Conservation (phyloP, 2,797 vertebrate genomes). For the Anguilla pacifica region DNA sequence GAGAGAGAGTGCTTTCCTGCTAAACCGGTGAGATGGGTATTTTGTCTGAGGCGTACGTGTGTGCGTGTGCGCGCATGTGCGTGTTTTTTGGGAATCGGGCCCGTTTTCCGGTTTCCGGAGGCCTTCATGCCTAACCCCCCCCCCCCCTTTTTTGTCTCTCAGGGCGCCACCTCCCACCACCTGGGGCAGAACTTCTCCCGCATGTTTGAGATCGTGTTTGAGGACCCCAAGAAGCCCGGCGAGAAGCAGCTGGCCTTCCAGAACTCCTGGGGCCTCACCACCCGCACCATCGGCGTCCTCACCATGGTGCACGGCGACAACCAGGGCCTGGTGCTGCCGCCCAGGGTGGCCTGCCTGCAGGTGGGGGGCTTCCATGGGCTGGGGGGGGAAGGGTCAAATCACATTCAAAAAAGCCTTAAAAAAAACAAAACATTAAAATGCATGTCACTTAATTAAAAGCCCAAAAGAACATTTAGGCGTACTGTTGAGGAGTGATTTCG, state of each 20-base stretch:
- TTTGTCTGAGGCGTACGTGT: background rate
- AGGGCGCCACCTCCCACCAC: slow-evolving; percentile 97
- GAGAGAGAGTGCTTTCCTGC: background rate
- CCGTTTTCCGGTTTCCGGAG: too few species aligned
- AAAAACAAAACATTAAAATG: too few species aligned
- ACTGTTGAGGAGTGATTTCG: too few species aligned
- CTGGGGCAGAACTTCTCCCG: slow-evolving; percentile 96
- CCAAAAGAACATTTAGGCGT: too few species aligned
- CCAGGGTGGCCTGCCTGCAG: slow-evolving; percentile 92
- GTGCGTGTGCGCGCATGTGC: background rate
- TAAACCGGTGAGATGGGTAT: background rate
- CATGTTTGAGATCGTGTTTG: slow-evolving; percentile 97
- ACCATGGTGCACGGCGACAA: slow-evolving; percentile 98
- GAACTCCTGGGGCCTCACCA: slow-evolving; percentile 97
- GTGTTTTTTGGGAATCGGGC: too few species aligned
- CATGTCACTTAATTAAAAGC: too few species aligned
- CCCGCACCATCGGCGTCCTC: slow-evolving; percentile 94
- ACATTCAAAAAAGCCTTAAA: too few species aligned
- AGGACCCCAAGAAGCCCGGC: slow-evolving; percentile 91
- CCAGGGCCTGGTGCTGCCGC: slow-evolving; percentile 91
- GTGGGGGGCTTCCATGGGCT: slow-evolving; percentile 58
- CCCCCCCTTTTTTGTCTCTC: slow-evolving; percentile 30
- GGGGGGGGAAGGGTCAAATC: background rate
- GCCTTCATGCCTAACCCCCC: too few species aligned
- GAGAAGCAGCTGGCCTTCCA: slow-evolving; percentile 95